A percentile compares a stretch with the other conserved stretches of the same genome.
These are phyloP conservation scores for Drosophila mercatorum DNA, from an alignment of 2,888 invertebrate genomes.

Conservation along the genomic window DNA sequence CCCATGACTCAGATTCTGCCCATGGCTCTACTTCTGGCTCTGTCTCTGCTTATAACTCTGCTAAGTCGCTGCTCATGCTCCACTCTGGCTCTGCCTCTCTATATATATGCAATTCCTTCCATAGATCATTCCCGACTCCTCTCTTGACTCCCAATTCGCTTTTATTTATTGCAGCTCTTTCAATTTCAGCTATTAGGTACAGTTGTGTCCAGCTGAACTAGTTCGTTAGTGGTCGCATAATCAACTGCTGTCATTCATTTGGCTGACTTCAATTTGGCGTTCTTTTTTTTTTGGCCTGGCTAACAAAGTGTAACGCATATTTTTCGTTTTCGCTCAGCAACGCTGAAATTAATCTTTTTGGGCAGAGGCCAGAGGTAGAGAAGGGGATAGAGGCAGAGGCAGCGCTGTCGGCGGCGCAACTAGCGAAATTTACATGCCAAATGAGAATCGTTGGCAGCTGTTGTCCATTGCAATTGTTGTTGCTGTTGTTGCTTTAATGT, in stretches of 20 bases:
- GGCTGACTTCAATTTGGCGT: not conserved
- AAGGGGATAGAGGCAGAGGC: not conserved
- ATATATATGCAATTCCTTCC: not conserved
- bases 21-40: too few species aligned
- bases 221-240: conserved; percentile 30
- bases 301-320: conserved; percentile 45
- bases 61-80: too few species aligned
- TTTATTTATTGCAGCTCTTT: conserved; percentile 22
- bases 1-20: too few species aligned
- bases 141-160: not conserved
- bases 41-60: too few species aligned
- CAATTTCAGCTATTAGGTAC: conserved; percentile 1
- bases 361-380: not conserved
- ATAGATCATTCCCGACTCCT: too few species aligned
- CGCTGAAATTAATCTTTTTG: conserved; percentile 42
- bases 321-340: conserved; percentile 24
- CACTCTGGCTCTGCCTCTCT: too few species aligned
- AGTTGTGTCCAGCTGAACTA: conserved; percentile 9
- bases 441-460: conserved; percentile 25
- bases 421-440: conserved; percentile 32
- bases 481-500: not conserved
- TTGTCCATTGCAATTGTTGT: conserved; percentile 4
- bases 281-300: conserved; percentile 3
- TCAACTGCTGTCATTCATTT: conserved; percentile 31
- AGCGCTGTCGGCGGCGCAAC: not conserved